Conservation (phyloP, 2,888 invertebrate genomes). For the Chorisops tibialis region DNA sequence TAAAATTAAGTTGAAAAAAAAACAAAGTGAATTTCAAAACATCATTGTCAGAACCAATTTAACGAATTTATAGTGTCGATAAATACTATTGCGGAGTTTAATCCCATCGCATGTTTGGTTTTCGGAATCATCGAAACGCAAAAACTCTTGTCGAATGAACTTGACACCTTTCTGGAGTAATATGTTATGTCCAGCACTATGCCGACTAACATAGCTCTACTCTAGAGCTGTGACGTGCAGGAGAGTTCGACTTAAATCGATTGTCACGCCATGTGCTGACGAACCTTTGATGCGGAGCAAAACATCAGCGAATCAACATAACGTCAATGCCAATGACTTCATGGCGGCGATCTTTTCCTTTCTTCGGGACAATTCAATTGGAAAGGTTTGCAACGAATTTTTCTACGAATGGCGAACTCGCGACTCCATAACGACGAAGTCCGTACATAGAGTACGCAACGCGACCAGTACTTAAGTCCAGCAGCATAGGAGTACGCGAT, state of each 20-base stretch:
- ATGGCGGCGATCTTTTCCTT: neutral
- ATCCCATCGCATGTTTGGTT: neutral
- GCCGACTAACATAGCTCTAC: neutral
- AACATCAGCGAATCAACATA: conserved; percentile 14
- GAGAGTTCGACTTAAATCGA: neutral
- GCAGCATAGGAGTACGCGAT: neutral
- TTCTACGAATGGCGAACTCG: no score
- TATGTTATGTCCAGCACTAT: neutral
- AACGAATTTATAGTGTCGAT: neutral
- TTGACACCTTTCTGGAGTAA: conserved; percentile 6
- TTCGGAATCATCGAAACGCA: conserved; percentile 1
- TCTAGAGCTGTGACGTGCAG: neutral
- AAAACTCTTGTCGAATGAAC: conserved; percentile 1
- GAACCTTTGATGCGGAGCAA: no score
- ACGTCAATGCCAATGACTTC: conserved; percentile 34
- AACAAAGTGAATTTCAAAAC: neutral
- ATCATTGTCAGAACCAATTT: neutral
- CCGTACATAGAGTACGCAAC: no score
- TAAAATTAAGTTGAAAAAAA: no score
- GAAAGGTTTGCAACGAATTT: conserved; percentile 12
- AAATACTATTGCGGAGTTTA: neutral
- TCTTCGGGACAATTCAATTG: conserved; percentile 23
- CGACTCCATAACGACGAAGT: no score
- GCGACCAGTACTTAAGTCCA: no score
- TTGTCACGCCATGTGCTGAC: neutral